A percentile compares a stretch with the other conserved stretches of the same genome.
Conservation (phyloP, 2,797 vertebrate species). For the Phrynocephalus guinanensis region DNA sequence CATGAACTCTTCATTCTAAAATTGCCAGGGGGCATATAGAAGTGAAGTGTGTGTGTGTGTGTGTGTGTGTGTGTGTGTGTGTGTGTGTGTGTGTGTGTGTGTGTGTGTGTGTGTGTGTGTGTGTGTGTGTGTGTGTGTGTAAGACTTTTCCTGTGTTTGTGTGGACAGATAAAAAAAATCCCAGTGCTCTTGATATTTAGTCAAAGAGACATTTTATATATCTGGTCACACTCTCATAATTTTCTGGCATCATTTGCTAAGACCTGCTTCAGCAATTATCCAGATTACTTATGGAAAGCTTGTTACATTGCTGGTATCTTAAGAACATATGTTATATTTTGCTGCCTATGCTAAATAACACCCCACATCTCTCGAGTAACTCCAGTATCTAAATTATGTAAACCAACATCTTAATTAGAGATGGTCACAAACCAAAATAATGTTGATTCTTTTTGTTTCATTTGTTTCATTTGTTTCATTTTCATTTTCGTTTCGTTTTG, state of each 20-base stretch:
- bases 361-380: neutral
- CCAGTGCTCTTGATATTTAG: neutral
- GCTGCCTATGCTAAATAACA: slow-evolving; percentile 17
- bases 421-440: too few relatives aligned
- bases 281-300: slow-evolving; percentile 64
- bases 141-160: neutral
- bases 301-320: slow-evolving; percentile 56
- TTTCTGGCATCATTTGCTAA: slow-evolving; percentile 54
- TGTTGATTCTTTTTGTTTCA: too few relatives aligned
- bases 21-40: too few relatives aligned
- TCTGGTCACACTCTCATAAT: slow-evolving; percentile 24
- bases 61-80: too few relatives aligned
- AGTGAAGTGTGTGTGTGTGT: too few relatives aligned
- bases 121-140: too few relatives aligned
- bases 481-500: too few relatives aligned
- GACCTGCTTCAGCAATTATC: slow-evolving; percentile 67
- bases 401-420: too few relatives aligned
- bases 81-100: too few relatives aligned
- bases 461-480: too few relatives aligned
- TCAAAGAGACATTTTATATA: neutral
- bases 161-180: neutral
- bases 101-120: too few relatives aligned
- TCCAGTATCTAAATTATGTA: neutral
- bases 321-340: slow-evolving; percentile 66
- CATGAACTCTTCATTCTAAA: too few relatives aligned